These are phyloP conservation scores for Cydia amplana DNA, from an alignment of 1,140 invertebrate genomes.

Conservation along the genomic window DNA sequence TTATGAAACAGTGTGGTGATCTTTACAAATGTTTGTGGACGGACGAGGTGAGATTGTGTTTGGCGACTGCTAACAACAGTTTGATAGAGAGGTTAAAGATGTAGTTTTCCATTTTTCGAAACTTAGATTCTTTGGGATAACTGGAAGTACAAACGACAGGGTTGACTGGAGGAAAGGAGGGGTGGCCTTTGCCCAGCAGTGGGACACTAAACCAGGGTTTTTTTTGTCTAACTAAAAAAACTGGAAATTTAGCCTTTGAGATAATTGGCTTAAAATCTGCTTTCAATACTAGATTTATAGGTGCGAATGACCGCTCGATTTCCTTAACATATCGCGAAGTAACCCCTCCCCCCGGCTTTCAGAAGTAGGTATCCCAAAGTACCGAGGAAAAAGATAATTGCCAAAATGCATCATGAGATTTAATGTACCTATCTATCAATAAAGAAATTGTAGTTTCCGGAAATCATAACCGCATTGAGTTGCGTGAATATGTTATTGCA, in stretches of 20 bases:
- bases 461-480: background rate
- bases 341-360: no score
- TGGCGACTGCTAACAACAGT: background rate
- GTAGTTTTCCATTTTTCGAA: background rate
- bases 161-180: no score
- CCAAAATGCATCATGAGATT: background rate
- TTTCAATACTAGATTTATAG: background rate
- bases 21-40: slow-evolving; percentile 70
- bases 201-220: no score
- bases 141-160: no score
- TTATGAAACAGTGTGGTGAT: slow-evolving; percentile 55
- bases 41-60: slow-evolving; percentile 61
- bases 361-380: no score
- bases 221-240: no score
- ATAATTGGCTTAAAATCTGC: background rate
- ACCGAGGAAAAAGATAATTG: background rate
- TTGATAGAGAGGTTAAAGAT: background rate
- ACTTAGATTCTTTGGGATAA: background rate
- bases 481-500: background rate
- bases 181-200: no score
- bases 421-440: background rate
- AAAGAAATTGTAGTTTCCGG: background rate
- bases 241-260: background rate
- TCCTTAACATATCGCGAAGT: no score
- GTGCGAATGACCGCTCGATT: no score